Evolutionary conservation across 1,140 invertebrate species (phyloP).

Genomic region (Drosophila lini): DNA sequence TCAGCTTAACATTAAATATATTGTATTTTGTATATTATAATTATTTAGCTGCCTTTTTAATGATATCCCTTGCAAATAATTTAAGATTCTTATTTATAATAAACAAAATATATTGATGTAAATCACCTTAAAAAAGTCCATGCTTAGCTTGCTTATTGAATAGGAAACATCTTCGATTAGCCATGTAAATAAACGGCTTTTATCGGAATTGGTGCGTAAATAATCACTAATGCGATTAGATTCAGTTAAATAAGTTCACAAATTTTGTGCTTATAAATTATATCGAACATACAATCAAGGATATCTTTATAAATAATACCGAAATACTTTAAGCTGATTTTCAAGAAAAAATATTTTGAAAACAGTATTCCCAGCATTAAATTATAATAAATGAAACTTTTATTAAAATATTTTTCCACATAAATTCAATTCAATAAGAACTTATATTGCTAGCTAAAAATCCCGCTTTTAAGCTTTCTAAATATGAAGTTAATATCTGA

Average conservation of each 20-base stretch:
- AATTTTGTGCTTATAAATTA: not conserved
- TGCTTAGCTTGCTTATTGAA: constrained; percentile 6
- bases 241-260: not conserved
- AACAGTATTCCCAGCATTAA: no score
- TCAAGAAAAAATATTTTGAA: not conserved
- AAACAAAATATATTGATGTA: not conserved
- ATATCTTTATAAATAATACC: not conserved
- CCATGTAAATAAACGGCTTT: not conserved
- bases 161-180: constrained; percentile 2
- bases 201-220: constrained; percentile 2
- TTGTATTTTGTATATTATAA: not conserved
- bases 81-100: not conserved
- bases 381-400: not conserved
- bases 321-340: rapidly evolving
- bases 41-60: not conserved
- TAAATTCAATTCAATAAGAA: not conserved
- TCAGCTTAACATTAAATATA: not conserved
- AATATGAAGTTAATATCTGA: constrained; percentile 1
- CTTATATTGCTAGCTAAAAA: not conserved
- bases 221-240: constrained; percentile 6
- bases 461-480: not conserved
- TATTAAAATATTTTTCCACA: not conserved
- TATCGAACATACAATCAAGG: not conserved
- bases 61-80: not conserved
- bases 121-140: not conserved